Evolutionary conservation across 2,113 vertebrate genomes (phyloP), one percentile per base, ranked within the genome.

Genomic region (Malurus alboscapulatus): DNA sequence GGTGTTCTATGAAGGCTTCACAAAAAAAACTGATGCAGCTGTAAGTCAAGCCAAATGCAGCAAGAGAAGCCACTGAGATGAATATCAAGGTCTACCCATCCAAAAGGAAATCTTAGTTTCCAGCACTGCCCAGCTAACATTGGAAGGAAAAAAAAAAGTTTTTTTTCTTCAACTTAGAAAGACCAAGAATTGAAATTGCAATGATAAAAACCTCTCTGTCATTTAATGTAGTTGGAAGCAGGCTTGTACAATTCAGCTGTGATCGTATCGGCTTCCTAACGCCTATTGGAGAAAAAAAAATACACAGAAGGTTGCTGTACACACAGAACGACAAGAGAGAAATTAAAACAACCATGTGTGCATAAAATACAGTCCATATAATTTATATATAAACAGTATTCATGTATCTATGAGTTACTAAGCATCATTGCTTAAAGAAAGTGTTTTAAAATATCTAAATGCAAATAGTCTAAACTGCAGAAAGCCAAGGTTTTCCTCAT

Each of bases 401-500:
- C 79, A 57, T 38, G n/a, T 62, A 86, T 12, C 51, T 69, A 51
- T 38, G 36, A 79, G 59, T 75, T 86, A 71, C 67, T 76, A 90
- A 68, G 44, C 29, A 69, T 50, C 19, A 5, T 29, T n/a, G 12
- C 57, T 55, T 50, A 30, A 68, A 93, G 78, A 72, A 75, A 51
- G 40, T 2, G 7, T 71, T 71, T 74, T 38, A 40, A 93, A 85
- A 57, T 87, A 72, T 54, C 38, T 48, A 47, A 89, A 89, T 47
- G 75, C n/a, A 94, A 91, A 90, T 53, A 91, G 29, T 36, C 36
- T 90, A 81, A 88, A 88, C 36, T 25, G 65, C 90, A 94, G 88
- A 96, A 96, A 96, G 38, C 62, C 62, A 73, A 93, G 84, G 48
- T 61, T 93, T 86, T 88, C 34, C 57, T 91, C 82, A 81, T 77